Evolutionary conservation across 2,113 vertebrate genomes (phyloP).

Genomic region (Nannobrachium achirus): DNA sequence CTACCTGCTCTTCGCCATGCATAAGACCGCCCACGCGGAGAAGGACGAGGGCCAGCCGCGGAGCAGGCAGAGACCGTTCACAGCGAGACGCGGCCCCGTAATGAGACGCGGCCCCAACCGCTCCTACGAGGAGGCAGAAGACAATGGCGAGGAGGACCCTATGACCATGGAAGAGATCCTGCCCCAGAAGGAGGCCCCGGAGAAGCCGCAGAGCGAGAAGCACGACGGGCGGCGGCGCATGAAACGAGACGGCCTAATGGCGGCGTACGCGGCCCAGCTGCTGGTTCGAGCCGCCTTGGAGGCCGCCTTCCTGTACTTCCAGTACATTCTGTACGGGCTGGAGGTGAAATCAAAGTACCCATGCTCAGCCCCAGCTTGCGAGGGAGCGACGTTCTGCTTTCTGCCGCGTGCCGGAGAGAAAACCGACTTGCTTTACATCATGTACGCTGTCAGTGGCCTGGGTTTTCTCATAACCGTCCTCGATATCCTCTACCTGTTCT

Average conservation of each 20-base stretch:
- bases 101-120: conserved; percentile 62
- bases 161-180: conserved; percentile 84
- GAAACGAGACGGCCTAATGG: conserved; percentile 82
- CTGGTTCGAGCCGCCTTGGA: conserved; percentile 75
- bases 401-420: no score
- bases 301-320: conserved; percentile 79
- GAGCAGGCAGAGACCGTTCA: conserved; percentile 42
- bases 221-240: conserved; percentile 79
- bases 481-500: conserved; percentile 80
- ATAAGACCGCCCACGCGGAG: conserved; percentile 74
- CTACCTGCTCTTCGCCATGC: conserved; percentile 84
- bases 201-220: conserved; percentile 51
- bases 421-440: no score
- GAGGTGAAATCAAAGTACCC: conserved; percentile 78
- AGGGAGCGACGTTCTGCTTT: conserved; percentile 84
- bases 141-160: conserved; percentile 81
- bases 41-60: conserved; percentile 30
- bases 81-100: no score
- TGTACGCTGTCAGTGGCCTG: conserved; percentile 80
- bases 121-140: conserved; percentile 82
- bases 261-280: conserved; percentile 79
- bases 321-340: conserved; percentile 81
- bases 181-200: neutral
- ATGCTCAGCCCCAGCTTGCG: conserved; percentile 80
- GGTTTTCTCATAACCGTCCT: conserved; percentile 81